Evolutionary conservation across 1,140 invertebrate genomes (phyloP), one percentile per base, ranked within the genome.

Genomic region (Cherax quadricarinatus): DNA sequence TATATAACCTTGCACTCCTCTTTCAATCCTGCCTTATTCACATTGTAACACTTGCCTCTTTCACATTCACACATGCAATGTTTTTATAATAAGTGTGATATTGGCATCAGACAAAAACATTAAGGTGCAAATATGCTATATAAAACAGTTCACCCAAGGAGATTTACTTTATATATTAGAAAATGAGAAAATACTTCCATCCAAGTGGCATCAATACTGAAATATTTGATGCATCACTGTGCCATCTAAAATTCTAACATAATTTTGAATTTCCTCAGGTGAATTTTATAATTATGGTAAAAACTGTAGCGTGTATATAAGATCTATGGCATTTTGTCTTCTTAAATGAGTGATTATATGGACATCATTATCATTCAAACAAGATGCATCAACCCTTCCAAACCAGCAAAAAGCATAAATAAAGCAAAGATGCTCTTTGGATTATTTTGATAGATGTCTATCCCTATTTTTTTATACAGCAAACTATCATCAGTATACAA

Each of bases 361-460:
- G 53, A 21, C 53, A 30, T 3, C 41, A 73, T 9, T 75, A 88
- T 18, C 86, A 88, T 24, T 83, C n/a, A 66, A 12, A 53, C 30
- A 75, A 60, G 41, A 48, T 41, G 21, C n/a, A 66, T 57, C 51
- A 10, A 70, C 66, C 85, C 60, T 78, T 85, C 70, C 24, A 75
- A 21, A 89, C 86, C 62, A 16, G 48, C 48, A 90, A 24, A 75
- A 53, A 78, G 66, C n/a, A 84, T 70, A 84, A 62, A 57, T 18
- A 88, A 88, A 88, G 53, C 51, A 90, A 24, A 82, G 73, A 83
- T 83, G 30, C 70, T 84, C 81, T 85, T 90, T 90, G 81, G 88
- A 85, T 78, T 41, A 41, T 88, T 90, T 90, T 90, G 88, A 90
- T 90, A 66, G 82, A 90, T 90, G 88, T 90, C 73, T 84, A 81